These are phyloP conservation scores for cat (Felis catus) DNA, from an alignment of 2,113 vertebrate species.

Conservation along the genomic window DNA sequence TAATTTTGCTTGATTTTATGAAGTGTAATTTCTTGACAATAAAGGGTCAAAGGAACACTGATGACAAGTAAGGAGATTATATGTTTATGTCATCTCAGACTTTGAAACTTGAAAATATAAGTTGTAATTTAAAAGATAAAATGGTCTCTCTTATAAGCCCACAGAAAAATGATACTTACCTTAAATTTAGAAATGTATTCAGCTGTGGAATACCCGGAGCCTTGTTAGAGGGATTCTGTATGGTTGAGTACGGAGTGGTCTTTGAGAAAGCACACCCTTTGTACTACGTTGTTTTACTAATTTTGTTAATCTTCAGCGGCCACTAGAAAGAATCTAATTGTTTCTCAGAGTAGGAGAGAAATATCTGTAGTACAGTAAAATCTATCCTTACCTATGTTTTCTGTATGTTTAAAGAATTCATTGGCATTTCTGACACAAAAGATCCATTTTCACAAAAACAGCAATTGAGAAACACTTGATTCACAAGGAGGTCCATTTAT, in stretches of 20 bases:
- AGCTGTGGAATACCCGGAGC: not conserved
- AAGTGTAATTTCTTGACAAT: not conserved
- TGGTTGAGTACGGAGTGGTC: slow-evolving; percentile 59
- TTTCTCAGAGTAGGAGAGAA: slow-evolving; percentile 43
- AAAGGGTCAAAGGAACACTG: slow-evolving; percentile 21
- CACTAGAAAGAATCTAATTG: slow-evolving; percentile 68
- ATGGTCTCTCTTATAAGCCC: not conserved
- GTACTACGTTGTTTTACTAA: slow-evolving; percentile 50
- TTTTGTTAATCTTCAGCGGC: slow-evolving; percentile 64
- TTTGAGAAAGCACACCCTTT: slow-evolving; percentile 71
- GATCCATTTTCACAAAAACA: not conserved
- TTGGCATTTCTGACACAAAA: not conserved
- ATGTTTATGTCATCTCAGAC: slow-evolving; percentile 22
- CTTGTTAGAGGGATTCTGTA: not conserved
- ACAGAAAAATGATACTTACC: not conserved
- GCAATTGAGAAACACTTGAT: not conserved
- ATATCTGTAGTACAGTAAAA: slow-evolving; percentile 12
- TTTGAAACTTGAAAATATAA: slow-evolving; percentile 34
- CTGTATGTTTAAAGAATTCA: not conserved
- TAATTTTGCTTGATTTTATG: slow-evolving; percentile 28
- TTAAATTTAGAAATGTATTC: not conserved
- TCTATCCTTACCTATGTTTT: not conserved
- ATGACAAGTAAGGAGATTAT: not conserved
- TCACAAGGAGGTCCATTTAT: not conserved
- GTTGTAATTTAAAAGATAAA: slow-evolving; percentile 17